These are phyloP conservation scores for Zoanthus sansibaricus DNA, from an alignment of 92 coral and sea anemone species.

Conservation along the genomic window DNA sequence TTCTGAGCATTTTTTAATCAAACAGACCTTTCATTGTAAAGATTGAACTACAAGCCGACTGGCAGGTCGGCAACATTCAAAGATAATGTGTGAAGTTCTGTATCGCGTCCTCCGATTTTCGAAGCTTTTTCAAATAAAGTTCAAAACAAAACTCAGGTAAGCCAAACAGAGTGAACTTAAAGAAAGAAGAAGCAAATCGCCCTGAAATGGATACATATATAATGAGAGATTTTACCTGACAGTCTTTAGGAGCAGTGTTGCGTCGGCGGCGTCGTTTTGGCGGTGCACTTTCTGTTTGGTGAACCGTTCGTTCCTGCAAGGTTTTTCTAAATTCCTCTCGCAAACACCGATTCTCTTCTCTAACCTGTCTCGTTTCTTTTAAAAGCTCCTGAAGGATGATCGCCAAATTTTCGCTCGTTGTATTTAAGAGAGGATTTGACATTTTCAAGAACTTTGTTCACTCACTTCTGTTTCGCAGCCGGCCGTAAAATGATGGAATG, in stretches of 20 bases:
- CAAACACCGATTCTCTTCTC: neutral
- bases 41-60: constrained; percentile 13
- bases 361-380: neutral
- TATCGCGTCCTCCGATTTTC: neutral
- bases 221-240: neutral
- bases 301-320: neutral
- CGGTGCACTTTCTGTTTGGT: neutral
- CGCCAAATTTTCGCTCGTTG: neutral
- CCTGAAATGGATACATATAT: neutral
- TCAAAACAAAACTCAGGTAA: too few relatives aligned
- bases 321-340: neutral
- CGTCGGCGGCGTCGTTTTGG: neutral
- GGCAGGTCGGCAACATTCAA: constrained; percentile 12
- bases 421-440: neutral
- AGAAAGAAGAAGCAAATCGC: neutral
- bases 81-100: constrained; percentile 5
- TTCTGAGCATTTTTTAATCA: constrained; percentile 6
- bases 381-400: constrained; percentile 1
- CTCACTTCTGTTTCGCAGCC: neutral
- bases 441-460: neutral
- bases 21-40: constrained; percentile 12
- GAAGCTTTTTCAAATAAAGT: constrained; percentile 10
- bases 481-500: too few relatives aligned
- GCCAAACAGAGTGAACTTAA: too few relatives aligned
- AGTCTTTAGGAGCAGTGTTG: neutral